phyloP scores from a whole-genome alignment of 1,140 invertebrate genomes.

The Ladona fulva region DNA sequence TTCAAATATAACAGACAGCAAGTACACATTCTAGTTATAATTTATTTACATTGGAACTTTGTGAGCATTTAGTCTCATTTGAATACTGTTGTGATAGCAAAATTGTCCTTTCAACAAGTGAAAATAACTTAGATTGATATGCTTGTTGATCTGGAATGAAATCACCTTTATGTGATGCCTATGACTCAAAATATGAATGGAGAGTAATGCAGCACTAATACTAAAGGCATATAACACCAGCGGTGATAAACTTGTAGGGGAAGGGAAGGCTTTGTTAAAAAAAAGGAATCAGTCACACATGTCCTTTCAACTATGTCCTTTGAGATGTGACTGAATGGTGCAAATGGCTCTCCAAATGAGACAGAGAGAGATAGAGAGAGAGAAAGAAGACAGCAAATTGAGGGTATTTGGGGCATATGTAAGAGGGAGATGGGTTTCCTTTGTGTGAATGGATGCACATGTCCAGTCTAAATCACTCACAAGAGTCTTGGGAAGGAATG shows the following conservation, averaged over 20 bases:
- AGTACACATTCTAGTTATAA: background rate
- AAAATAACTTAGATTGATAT: slow-evolving; percentile 11
- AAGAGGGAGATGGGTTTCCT: background rate
- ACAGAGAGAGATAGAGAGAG: background rate
- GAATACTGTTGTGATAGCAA: slow-evolving; percentile 6
- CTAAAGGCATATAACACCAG: background rate
- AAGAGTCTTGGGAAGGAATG: background rate
- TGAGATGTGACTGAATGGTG: background rate
- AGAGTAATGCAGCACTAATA: slow-evolving; percentile 9
- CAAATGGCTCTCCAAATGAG: background rate
- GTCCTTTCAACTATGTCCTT: background rate
- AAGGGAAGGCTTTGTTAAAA: background rate
- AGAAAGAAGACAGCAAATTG: too few species aligned
- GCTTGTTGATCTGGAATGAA: slow-evolving; percentile 5
- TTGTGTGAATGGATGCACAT: background rate
- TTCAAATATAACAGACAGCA: slow-evolving; percentile 10
- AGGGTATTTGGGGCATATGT: too few species aligned
- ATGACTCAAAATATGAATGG: background rate
- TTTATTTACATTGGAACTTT: slow-evolving; percentile 7
- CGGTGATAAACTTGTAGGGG: background rate
- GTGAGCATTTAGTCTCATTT: slow-evolving; percentile 9
- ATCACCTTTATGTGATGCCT: background rate
- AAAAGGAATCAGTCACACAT: background rate
- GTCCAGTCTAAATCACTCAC: slow-evolving; percentile 4
- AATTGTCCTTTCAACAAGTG: slow-evolving; percentile 9